Evolutionary conservation across 2,113 vertebrate genomes (phyloP).

Genomic region (Neolamprologus kungweensis): DNA sequence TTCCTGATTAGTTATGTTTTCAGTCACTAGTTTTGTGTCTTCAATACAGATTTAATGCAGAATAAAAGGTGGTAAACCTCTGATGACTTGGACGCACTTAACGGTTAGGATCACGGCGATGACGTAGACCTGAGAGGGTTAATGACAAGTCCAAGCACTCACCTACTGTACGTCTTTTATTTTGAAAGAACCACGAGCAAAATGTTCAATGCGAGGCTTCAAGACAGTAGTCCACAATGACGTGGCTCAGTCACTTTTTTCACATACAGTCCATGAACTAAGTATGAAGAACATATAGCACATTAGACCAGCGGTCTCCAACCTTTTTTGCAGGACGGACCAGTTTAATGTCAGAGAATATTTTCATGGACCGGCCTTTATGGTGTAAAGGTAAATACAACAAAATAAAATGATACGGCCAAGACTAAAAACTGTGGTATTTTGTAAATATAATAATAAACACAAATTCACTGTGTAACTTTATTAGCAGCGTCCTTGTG

Average conservation of each 20-base stretch:
- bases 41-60: background rate
- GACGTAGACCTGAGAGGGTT: background rate
- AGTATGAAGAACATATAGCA: background rate
- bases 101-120: rapidly evolving
- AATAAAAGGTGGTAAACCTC: background rate
- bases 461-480: background rate
- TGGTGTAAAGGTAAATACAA: background rate
- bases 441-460: background rate
- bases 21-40: background rate
- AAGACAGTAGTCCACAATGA: background rate
- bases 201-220: background rate
- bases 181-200: rapidly evolving
- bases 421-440: background rate
- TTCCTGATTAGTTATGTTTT: background rate
- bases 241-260: background rate
- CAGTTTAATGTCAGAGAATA: rapidly evolving
- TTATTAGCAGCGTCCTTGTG: background rate
- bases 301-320: background rate
- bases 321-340: background rate
- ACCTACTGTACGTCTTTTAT: rapidly evolving
- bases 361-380: rapidly evolving
- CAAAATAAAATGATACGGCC: background rate
- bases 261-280: background rate
- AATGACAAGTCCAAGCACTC: background rate
- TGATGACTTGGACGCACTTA: background rate